These are phyloP conservation scores for Chroicocephalus ridibundus DNA, from an alignment of 2,113 vertebrate species.

Conservation along the genomic window DNA sequence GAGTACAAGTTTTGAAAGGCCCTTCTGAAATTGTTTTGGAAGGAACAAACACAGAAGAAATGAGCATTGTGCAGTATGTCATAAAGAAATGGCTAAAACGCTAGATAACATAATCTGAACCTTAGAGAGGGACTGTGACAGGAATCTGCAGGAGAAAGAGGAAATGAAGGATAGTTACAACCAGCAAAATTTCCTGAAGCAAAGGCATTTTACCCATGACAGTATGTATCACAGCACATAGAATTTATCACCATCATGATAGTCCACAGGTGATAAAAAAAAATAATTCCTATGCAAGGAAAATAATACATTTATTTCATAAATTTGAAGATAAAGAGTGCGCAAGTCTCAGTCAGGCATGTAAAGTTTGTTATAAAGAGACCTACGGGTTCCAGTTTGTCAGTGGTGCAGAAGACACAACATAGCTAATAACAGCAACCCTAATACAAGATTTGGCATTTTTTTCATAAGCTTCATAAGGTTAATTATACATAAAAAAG, in stretches of 20 bases:
- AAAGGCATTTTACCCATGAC: neutral
- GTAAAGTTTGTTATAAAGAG: neutral
- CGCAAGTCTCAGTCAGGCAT: neutral
- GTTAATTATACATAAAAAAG: neutral
- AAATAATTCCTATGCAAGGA: neutral
- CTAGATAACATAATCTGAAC: neutral
- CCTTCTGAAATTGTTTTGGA: neutral
- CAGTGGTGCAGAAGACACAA: neutral
- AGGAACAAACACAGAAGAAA: neutral
- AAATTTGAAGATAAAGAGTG: neutral
- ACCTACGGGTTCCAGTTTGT: fast-evolving
- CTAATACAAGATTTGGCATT: neutral
- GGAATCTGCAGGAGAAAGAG: neutral
- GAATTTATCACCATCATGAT: neutral
- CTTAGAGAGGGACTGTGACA: neutral
- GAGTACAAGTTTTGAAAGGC: neutral
- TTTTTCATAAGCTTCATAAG: neutral
- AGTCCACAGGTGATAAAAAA: neutral
- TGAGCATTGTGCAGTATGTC: neutral
- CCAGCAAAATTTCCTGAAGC: neutral
- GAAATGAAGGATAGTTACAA: neutral
- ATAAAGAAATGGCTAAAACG: neutral
- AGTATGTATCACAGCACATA: neutral
- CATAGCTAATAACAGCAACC: neutral
- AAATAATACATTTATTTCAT: neutral